These are phyloP conservation scores for Nineta flava DNA, from an alignment of 2,888 invertebrate species.

Conservation along the genomic window DNA sequence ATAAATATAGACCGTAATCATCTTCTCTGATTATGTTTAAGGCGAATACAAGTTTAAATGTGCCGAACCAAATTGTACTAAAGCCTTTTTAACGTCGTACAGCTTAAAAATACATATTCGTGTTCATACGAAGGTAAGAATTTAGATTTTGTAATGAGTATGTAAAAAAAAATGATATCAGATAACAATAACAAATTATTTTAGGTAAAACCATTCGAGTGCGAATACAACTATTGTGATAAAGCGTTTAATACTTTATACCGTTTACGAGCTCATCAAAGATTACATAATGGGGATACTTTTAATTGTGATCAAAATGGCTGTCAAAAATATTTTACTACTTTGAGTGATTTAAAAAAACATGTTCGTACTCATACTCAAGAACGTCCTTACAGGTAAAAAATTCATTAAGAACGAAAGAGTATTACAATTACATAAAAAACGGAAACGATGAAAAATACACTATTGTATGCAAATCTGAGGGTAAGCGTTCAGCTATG, in stretches of 20 bases:
- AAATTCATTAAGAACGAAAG: too few species aligned
- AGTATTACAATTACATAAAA: too few species aligned
- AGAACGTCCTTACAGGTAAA: conserved; percentile 74
- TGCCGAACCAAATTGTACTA: conserved; percentile 71
- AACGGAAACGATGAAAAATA: too few species aligned
- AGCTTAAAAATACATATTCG: conserved; percentile 88
- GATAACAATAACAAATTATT: neutral
- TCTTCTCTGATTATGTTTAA: conserved; percentile 27
- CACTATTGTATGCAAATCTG: too few species aligned
- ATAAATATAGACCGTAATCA: neutral
- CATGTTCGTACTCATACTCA: conserved; percentile 85
- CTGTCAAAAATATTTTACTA: conserved; percentile 85
- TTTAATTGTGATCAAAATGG: conserved; percentile 77
- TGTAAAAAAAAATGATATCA: neutral
- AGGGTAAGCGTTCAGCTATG: too few species aligned
- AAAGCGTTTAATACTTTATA: conserved; percentile 92
- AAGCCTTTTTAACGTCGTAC: conserved; percentile 88
- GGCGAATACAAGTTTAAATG: conserved; percentile 92
- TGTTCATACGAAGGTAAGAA: conserved; percentile 67
- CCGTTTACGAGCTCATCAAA: conserved; percentile 78
- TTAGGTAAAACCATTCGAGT: conserved; percentile 72
- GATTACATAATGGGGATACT: conserved; percentile 85
- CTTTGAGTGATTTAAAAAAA: conserved; percentile 86
- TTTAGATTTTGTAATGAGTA: neutral
- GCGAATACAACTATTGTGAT: conserved; percentile 65